Evolutionary conservation across 2,888 invertebrate genomes (phyloP), one percentile per base, ranked within the genome.

Genomic region (Aphodius sticticus): DNA sequence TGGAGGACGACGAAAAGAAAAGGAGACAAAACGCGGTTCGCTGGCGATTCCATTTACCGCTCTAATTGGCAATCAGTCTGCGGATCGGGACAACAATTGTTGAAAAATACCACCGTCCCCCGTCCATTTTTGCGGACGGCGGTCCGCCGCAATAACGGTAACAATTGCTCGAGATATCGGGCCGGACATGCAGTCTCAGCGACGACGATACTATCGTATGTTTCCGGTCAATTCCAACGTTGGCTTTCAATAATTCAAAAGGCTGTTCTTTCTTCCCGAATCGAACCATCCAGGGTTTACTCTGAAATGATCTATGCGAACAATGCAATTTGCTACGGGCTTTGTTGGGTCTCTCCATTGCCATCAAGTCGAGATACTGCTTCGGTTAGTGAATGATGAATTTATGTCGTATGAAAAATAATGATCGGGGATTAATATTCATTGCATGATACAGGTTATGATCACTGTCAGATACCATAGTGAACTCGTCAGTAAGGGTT

Each of bases 51-150:
- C 74, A 74, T 74, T 74, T 74, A 74, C 36, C 74, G n/a, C 69
- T 76, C 76, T 76, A 76, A 76, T 76, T 76, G 76, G 38, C 76
- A 76, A 76, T 76, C 76, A 76, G 69, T 69, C 16, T 69, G n/a
- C 69, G 76, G 69, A 76, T 76, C 76, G 69, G 16, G 69, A 69
- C 76, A 76, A 76, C 53, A 53, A 53, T 53, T 53, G 53, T 53
- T 53, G 53, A 53, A 53, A 53, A 53, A 53, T 77, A 71, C 16
- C 16, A n/a, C n/a, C 53, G 9, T 70, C n/a, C 37, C 26, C 26
- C 26, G 26, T 26, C 26, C 26, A 26, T 3, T 26, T 26, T 26
- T 26, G 26, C 26, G 26, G 26, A 26, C 26, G 26, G 26, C 70
- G 36, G 36, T 76, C 69, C 76, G 69, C 69, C 16, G 77, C 77